phyloP scores from a whole-genome alignment of 2,888 invertebrate species.

The Petrophora chlorosata region DNA sequence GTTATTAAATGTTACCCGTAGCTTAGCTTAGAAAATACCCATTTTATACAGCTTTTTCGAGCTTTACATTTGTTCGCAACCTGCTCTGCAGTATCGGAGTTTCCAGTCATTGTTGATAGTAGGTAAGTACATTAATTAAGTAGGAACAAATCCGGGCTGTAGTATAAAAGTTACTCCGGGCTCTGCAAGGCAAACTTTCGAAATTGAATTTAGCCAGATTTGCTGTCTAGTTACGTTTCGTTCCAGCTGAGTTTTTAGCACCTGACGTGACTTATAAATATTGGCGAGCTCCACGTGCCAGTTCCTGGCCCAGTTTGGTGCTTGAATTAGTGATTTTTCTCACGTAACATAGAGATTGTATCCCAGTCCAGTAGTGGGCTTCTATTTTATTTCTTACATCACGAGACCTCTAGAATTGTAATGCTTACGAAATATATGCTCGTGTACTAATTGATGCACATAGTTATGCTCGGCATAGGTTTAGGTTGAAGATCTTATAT shows the following conservation, averaged over 20 bases:
- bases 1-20: background rate
- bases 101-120: background rate
- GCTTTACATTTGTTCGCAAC: background rate
- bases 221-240: slow-evolving; percentile 60
- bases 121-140: slow-evolving; percentile 42
- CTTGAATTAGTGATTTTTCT: slow-evolving; percentile 54
- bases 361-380: too few relatives aligned
- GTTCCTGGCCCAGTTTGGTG: slow-evolving; percentile 39
- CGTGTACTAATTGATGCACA: too few relatives aligned
- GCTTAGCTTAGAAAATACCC: background rate
- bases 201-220: slow-evolving; percentile 72
- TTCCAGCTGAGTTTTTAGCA: slow-evolving; percentile 66
- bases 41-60: background rate
- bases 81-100: background rate
- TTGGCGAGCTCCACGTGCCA: slow-evolving; percentile 56
- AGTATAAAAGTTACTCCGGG: slow-evolving; percentile 51
- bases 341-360: slow-evolving; percentile 32
- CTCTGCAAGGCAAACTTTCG: slow-evolving; percentile 52
- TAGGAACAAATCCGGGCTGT: slow-evolving; percentile 46
- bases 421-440: too few relatives aligned
- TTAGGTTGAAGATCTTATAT: too few relatives aligned
- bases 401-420: too few relatives aligned
- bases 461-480: too few relatives aligned
- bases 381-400: too few relatives aligned
- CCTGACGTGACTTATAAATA: slow-evolving; percentile 75